These are phyloP conservation scores for Lepus europaeus DNA, from an alignment of 2,113 vertebrate genomes.

Conservation along the genomic window DNA sequence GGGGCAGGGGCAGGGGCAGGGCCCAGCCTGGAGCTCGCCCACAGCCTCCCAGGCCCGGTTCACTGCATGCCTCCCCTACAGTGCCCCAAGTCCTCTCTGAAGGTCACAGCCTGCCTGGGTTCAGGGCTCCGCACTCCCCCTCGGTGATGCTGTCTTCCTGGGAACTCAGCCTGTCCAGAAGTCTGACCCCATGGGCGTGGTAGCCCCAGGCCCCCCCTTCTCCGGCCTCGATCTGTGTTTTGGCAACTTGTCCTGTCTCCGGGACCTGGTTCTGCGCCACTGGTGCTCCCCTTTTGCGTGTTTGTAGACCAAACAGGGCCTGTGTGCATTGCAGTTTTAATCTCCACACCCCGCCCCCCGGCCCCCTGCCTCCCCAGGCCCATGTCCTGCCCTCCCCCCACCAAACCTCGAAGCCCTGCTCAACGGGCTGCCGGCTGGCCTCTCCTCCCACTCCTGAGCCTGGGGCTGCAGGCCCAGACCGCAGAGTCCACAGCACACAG, in stretches of 20 bases:
- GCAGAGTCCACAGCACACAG: background rate
- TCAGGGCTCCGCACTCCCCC: background rate
- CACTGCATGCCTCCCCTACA: background rate
- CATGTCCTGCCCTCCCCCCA: background rate
- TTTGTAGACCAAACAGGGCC: background rate
- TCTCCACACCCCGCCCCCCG: background rate
- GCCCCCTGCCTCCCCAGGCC: background rate
- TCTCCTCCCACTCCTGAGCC: background rate
- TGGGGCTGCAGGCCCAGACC: background rate
- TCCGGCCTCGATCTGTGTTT: background rate
- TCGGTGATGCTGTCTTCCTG: background rate
- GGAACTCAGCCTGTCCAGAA: background rate
- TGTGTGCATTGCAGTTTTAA: background rate
- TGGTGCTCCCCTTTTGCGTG: background rate
- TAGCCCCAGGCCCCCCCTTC: background rate
- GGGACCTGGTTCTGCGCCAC: background rate
- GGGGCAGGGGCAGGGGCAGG: too few species aligned
- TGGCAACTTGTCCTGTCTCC: background rate
- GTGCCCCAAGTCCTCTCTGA: background rate
- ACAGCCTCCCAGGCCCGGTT: background rate
- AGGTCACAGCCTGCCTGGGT: background rate
- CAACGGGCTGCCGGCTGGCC: background rate
- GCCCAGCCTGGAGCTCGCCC: background rate
- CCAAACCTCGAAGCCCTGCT: background rate
- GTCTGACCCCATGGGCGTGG: background rate